A percentile compares a stretch with the other conserved stretches of the same genome.
Evolutionary conservation across 1,140 invertebrate species (phyloP).

Genomic region (Dreissena polymorpha): DNA sequence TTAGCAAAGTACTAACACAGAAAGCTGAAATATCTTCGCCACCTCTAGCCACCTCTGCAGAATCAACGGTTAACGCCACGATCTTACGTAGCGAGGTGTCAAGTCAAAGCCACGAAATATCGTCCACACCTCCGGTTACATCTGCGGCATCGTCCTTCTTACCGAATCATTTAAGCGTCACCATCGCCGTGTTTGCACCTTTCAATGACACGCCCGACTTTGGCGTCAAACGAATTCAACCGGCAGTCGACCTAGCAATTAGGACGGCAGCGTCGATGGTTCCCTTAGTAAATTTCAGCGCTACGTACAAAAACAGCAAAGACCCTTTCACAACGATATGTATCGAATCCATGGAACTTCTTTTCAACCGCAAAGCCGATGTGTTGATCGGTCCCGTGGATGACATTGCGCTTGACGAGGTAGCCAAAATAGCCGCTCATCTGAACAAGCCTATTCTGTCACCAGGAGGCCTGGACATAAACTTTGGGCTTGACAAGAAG

Average conservation of each 20-base stretch:
- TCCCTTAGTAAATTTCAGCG: not conserved
- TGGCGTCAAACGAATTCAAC: not conserved
- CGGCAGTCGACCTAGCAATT: constrained; percentile 15
- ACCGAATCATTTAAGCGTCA: not conserved
- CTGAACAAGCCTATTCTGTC: constrained; percentile 11
- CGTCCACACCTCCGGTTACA: no score
- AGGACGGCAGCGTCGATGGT: not conserved
- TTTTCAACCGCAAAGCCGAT: not conserved
- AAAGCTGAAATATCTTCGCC: no score
- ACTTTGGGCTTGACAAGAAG: constrained; percentile 18
- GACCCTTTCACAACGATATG: no score
- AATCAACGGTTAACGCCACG: no score
- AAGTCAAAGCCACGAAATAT: no score
- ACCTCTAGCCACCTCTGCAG: no score
- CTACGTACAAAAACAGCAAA: no score
- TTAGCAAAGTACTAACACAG: no score
- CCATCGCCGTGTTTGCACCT: constrained; percentile 27
- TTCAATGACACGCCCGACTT: not conserved
- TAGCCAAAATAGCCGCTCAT: constrained; percentile 12
- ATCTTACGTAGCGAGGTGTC: no score
- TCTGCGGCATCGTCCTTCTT: no score
- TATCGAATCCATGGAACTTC: no score
- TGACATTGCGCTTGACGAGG: constrained; percentile 6
- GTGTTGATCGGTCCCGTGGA: constrained; percentile 27
- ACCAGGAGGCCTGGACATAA: constrained; percentile 12